Evolutionary conservation across 2,888 invertebrate species (phyloP), one percentile per base, ranked within the genome.

Genomic region (Teleiodes luculella): DNA sequence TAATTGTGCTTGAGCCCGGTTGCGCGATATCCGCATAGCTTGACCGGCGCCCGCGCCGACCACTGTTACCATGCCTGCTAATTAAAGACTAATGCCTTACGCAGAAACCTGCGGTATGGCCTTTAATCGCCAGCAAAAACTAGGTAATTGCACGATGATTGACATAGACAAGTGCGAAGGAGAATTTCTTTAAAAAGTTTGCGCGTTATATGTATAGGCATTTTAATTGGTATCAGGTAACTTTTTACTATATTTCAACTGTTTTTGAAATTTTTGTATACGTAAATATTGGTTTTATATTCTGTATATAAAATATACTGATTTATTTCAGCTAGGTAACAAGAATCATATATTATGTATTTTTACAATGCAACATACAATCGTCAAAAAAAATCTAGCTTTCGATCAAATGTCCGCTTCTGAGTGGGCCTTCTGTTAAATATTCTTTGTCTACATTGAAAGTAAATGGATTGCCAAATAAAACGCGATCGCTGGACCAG

Each of bases 1-100:
- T n/a, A n/a, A n/a, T n/a, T n/a, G n/a, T n/a, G n/a, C n/a, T n/a
- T 70, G 69, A 72, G 60, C 43, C 8, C 71, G 68, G 74, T 84
- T 84, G 83, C 84, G 78, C 73, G 74, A 83, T 79, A 84, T 86
- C 86, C 86, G 86, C 86, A 86, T 87, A 83, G 70, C 78, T 76
- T 67, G 70, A 74, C 71, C 76, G 70, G 64, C 61, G 63, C 67
- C 66, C 62, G 55, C 48, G 53, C 55, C 57, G 37, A 45, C 24
- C 3, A 31, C 33, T 14, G 37, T 62, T 43, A 43, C 24, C n/a
- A 43, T n/a, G 28, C 43, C 52, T 48, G 45, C 57, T 53, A 57
- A 57, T 55, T 55, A 57, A 52, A 55, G 49, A 57, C 37, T 50
- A 57, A 57, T 57, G 50, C 48, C 31, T 18, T 54, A 51, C 57